Percentiles rank a stretch among this genome's conserved stretches.
Evolutionary conservation across 2,113 vertebrate genomes (phyloP).

Genomic region (Stigmatopora nigra): DNA sequence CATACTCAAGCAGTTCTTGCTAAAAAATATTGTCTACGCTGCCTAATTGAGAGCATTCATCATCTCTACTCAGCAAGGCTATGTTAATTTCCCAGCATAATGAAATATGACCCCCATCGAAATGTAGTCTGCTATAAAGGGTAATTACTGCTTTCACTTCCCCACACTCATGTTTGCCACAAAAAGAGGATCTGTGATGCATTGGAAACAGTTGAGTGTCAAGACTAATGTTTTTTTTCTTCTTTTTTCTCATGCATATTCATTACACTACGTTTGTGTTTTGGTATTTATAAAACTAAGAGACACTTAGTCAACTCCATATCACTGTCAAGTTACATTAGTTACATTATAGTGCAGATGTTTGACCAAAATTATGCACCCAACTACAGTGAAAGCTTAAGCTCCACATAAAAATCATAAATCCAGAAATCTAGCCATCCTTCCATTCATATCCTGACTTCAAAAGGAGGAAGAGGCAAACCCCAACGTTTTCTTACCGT

Average conservation of each 20-base stretch:
- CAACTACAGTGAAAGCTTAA: background rate
- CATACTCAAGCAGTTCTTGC: conserved; percentile 20
- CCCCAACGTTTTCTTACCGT: conserved; percentile 35
- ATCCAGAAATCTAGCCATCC: background rate
- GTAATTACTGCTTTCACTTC: conserved; percentile 55
- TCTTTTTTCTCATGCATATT: background rate
- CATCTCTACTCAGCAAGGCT: conserved; percentile 38
- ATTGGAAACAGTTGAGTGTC: conserved; percentile 7
- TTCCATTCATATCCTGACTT: background rate
- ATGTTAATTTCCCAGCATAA: conserved; percentile 56
- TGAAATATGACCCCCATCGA: conserved; percentile 51
- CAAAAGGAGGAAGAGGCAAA: background rate
- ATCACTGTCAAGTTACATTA: background rate
- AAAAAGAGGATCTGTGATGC: conserved; percentile 2
- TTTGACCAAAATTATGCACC: background rate
- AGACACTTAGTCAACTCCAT: background rate
- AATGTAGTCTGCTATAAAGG: conserved; percentile 55
- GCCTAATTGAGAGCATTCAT: conserved; percentile 55
- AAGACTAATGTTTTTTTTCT: background rate
- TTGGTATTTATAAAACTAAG: background rate
- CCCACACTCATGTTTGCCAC: conserved; percentile 14
- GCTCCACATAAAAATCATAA: background rate
- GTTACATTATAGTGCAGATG: background rate
- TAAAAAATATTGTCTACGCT: conserved; percentile 16
- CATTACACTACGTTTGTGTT: background rate